Base-by-base conservation (phyloP, 1,140 invertebrate genomes). In the Mycetomoellerius zeteki region DNA sequence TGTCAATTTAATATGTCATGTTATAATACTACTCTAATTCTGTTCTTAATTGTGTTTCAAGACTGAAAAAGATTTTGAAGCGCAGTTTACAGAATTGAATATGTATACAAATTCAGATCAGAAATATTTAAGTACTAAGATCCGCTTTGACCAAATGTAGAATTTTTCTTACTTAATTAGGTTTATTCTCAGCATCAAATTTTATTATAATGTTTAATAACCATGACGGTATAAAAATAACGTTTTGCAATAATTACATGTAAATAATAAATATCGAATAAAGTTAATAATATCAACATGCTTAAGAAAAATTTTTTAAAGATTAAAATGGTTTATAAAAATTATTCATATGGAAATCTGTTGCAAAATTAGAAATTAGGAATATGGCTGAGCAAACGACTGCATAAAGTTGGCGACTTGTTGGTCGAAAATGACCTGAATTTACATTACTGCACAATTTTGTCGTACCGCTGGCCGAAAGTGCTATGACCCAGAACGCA, bases 351-450 rank as follows among this genome's bases (percentile, higher is more conserved):
- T 21, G 2, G 3, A 30, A 50, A 33, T 56, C 10, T n/a, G 3
- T 73, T 8, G 71, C 50, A 8, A 54, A 14, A 54, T 10, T 62
- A 3, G 33, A 3, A 43, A 76, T 24, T 58, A 64, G 27, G 0
- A 33, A 64, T 33, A 5, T 1, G 19, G 16, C 8, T 77, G 7
- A 3, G 24, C 7, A 73, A 73, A 58, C 52, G 4, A 54, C 19
- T 1, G 7, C 12, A 4, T 62, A 75, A 86, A 84, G 64, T 86
- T 77, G 37, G 60, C 47, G 27, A 21, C 10, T 37, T n/a, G 47
- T 47, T 47, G 43, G 43, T 72, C 24, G 64, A 75, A 80, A 72
- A 60, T 7, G 78, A 64, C 14, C 50, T 16, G 71, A 19, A 88
- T 69, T 81, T 75, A 19, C 50, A 47, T 62, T 76, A 62, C n/a